Conservation (phyloP, 2,888 invertebrate genomes). For the Microctonus brassicae region DNA sequence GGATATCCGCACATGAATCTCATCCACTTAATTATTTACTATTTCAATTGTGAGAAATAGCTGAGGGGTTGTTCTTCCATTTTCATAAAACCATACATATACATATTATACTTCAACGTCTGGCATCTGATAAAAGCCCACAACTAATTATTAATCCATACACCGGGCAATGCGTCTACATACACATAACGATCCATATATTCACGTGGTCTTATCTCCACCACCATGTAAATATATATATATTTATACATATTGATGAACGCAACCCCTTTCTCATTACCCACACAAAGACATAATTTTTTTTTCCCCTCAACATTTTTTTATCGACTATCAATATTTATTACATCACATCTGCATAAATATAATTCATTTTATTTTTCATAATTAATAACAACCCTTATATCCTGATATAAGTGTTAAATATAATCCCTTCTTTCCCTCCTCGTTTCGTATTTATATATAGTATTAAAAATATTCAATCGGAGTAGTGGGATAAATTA, state of each 20-base stretch:
- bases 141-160: conserved; percentile 69
- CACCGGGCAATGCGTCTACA: conserved; percentile 52
- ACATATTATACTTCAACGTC: conserved; percentile 44
- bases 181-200: conserved; percentile 60
- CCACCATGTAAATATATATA: conserved; percentile 12
- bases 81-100: neutral
- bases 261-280: no score
- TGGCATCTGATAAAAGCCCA: conserved; percentile 65
- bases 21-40: conserved; percentile 17
- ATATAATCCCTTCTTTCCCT: neutral
- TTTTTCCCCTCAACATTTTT: no score
- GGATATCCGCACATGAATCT: conserved; percentile 17
- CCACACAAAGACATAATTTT: no score
- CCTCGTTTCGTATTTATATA: no score
- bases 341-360: no score
- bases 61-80: neutral
- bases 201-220: conserved; percentile 62
- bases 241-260: conserved; percentile 6
- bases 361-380: no score
- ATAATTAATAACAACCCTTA: conserved; percentile 5
- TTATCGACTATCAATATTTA: no score
- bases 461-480: neutral
- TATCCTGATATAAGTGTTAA: neutral
- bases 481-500: conserved; percentile 27
- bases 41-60: conserved; percentile 21